phyloP scores from a whole-genome alignment of 1,140 invertebrate species.

The Helicoverpa armigera region DNA sequence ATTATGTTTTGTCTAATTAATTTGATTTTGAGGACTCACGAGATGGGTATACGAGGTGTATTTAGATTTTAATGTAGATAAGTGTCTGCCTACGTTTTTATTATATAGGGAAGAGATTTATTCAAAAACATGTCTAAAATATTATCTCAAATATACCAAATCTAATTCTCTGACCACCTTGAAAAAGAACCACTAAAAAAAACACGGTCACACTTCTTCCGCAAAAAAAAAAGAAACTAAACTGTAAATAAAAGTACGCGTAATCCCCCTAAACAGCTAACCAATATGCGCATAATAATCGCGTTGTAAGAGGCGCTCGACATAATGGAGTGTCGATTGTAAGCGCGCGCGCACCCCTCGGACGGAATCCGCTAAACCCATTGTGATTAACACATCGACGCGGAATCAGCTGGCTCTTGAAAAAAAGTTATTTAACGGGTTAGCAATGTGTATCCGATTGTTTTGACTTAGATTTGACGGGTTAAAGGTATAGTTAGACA shows the following conservation, averaged over 20 bases:
- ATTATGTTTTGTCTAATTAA: too few relatives aligned
- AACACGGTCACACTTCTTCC: neutral
- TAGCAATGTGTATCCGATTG: slow-evolving; percentile 48
- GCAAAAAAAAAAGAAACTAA: slow-evolving; percentile 2
- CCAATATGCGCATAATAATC: slow-evolving; percentile 77
- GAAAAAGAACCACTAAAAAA: neutral
- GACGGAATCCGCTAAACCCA: slow-evolving; percentile 64
- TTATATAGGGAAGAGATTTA: too few relatives aligned
- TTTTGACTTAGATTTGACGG: slow-evolving; percentile 37
- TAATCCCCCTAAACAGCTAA: slow-evolving; percentile 61
- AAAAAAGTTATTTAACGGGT: slow-evolving; percentile 67
- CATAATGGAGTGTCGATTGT: slow-evolving; percentile 74
- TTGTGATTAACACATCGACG: slow-evolving; percentile 60
- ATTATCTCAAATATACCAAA: too few relatives aligned
- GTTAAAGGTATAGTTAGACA: too few relatives aligned
- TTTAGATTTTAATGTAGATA: too few relatives aligned
- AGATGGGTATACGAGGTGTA: too few relatives aligned
- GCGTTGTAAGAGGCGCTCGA: slow-evolving; percentile 66
- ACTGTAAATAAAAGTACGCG: slow-evolving; percentile 44
- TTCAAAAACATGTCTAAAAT: too few relatives aligned
- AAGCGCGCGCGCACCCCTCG: slow-evolving; percentile 55
- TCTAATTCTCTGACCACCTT: neutral
- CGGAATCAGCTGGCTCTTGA: slow-evolving; percentile 69
- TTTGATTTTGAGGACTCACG: too few relatives aligned
- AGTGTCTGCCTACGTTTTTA: too few relatives aligned